These are phyloP conservation scores for Babylonia areolata DNA, from an alignment of 1,140 invertebrate genomes.

Conservation along the genomic window DNA sequence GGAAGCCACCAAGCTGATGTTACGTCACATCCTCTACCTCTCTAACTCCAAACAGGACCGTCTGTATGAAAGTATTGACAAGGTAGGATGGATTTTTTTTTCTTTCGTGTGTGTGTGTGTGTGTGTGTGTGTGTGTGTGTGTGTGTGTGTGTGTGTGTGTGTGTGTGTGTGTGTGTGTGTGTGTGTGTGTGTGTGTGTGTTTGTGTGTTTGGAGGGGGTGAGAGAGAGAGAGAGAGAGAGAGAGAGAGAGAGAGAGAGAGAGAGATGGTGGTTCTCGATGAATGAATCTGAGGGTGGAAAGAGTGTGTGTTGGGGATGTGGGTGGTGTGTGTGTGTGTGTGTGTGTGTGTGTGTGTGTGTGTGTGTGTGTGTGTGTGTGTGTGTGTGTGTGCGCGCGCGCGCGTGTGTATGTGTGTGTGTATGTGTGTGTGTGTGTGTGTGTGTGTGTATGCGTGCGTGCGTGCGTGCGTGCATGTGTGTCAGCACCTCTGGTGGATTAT, in stretches of 20 bases:
- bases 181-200: background rate
- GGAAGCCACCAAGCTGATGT: conserved; percentile 58
- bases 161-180: conserved; percentile 1
- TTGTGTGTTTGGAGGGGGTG: too few relatives aligned
- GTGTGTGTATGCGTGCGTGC: background rate
- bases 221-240: too few relatives aligned
- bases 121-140: conserved; percentile 6
- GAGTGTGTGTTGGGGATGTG: too few relatives aligned
- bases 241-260: too few relatives aligned
- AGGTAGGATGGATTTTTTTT: conserved; percentile 76
- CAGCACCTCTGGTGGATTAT: too few relatives aligned
- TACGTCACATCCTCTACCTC: conserved; percentile 52
- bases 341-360: too few relatives aligned
- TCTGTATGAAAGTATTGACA: conserved; percentile 77
- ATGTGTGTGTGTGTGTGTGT: background rate
- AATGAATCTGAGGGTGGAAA: too few relatives aligned
- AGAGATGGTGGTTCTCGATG: too few relatives aligned
- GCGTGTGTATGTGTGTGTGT: background rate
- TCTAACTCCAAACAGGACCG: conserved; percentile 4
- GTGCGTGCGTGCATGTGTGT: background rate
- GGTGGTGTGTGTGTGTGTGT: too few relatives aligned
- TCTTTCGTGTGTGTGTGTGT: conserved; percentile 11
- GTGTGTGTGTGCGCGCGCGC: background rate
- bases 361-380: background rate
- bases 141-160: conserved; percentile 10